These are phyloP conservation scores for Prinia subflava DNA, from an alignment of 2,113 vertebrate genomes.

Conservation along the genomic window DNA sequence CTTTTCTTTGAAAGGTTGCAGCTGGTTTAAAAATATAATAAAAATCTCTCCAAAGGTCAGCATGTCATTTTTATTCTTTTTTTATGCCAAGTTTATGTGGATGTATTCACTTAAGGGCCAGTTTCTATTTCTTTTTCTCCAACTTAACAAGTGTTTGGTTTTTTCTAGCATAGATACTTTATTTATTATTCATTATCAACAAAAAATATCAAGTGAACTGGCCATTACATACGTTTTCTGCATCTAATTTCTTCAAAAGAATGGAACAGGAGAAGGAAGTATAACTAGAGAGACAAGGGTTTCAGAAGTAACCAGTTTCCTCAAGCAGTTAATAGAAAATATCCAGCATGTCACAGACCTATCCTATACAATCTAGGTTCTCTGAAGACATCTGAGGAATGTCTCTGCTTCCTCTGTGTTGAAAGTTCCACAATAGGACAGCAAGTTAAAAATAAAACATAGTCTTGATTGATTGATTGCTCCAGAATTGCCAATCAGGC, in stretches of 20 bases:
- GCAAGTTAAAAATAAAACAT: neutral
- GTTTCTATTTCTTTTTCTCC: neutral
- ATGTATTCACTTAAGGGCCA: neutral
- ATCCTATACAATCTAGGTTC: neutral
- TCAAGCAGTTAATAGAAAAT: neutral
- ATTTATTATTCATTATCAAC: neutral
- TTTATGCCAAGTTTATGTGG: neutral
- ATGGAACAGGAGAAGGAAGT: neutral
- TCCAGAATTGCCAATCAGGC: neutral
- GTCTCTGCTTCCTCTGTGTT: neutral
- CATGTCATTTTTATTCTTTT: neutral
- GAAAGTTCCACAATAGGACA: neutral
- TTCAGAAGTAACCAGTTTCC: neutral
- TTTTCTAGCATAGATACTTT: neutral
- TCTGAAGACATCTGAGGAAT: neutral
- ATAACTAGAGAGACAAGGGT: neutral
- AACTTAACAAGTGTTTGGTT: neutral
- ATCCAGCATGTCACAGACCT: fast-evolving
- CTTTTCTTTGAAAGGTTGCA: neutral
- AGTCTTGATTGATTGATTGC: fast-evolving
- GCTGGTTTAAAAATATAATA: neutral
- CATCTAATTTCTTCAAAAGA: neutral
- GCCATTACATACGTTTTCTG: neutral
- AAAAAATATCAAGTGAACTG: neutral
- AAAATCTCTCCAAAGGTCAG: neutral